Evolutionary conservation across 2,797 vertebrate genomes (phyloP), one percentile per base, ranked within the genome.

Genomic region (Squalus acanthias): DNA sequence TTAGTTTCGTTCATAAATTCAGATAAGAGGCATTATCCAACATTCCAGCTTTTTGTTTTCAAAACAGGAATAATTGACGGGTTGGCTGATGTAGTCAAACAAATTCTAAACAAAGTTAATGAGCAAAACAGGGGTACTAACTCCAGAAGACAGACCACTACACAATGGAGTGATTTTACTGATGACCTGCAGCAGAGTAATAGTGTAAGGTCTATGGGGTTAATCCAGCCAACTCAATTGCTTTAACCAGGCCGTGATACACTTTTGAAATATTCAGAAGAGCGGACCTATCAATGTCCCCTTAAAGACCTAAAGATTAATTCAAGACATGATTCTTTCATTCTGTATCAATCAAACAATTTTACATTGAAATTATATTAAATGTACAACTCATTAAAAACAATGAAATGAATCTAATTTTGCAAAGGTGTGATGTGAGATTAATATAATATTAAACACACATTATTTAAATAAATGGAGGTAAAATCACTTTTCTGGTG

Each of bases 341-440:
- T 93, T 69, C 65, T 67, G 65, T 93, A 69, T 93, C 91, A 93
- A 93, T 93, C 91, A 93, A 93, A 93, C 91, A 93, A 93, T 93
- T 69, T 39, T 93, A 39, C 91, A 93, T 93, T 93, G 50, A n/a
- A 93, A 93, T 93, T 93, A 93, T 93, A 93, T 93, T 93, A 93
- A 67, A 93, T 69, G 91, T 93, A 67, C 65, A 93, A 93, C 91
- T 93, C 91, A 93, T 93, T 93, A 93, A 93, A 93, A 67, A 46
- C 65, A 93, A 93, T 93, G 91, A 93, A 93, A 93, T 67, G 91
- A 93, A 93, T 93, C 65, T 93, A 93, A 93, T 93, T 93, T 93
- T 63, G 46, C 65, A 93, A 69, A 93, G 65, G 91, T 93, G n/a
- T 24, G 65, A 93, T 93, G 65, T 69, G 91, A 93, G 91, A 93